Percentiles rank a stretch among this genome's conserved stretches.
Evolutionary conservation across 2,113 vertebrate species (phyloP).

Genomic region (Aspiorhynchus laticeps): DNA sequence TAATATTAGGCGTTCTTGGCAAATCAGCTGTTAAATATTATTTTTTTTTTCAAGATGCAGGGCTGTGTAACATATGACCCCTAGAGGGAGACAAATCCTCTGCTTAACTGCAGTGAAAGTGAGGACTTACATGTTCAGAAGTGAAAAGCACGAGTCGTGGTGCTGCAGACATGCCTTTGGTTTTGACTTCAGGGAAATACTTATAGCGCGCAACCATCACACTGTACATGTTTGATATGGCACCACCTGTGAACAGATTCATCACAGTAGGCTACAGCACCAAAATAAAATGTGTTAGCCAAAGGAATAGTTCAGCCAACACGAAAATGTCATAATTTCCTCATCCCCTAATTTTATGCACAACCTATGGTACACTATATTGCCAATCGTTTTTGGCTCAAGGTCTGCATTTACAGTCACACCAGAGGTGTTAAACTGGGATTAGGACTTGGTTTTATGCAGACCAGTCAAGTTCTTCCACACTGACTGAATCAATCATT

Average conservation of each 20-base stretch:
- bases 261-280: not conserved
- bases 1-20: too few species aligned
- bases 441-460: too few species aligned
- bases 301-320: not conserved
- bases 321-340: not conserved
- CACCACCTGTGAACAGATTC: constrained; percentile 82
- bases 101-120: not conserved
- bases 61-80: not conserved
- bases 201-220: constrained; percentile 99
- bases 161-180: constrained; percentile 95
- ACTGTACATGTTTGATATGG: constrained; percentile 99
- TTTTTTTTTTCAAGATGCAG: not conserved
- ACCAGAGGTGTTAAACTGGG: too few species aligned
- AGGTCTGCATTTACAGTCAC: too few species aligned
- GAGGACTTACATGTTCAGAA: constrained; percentile 88
- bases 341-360: not conserved
- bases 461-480: too few species aligned
- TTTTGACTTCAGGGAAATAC: constrained; percentile 97
- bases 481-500: too few species aligned
- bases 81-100: constrained; percentile 5
- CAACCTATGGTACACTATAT: not conserved
- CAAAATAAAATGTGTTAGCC: constrained; percentile 15
- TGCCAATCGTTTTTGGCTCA: too few species aligned
- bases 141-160: constrained; percentile 97
- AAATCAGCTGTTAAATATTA: too few species aligned